Base-by-base conservation (phyloP, 2,888 invertebrate species). In the Bruchidius siliquastri region DNA sequence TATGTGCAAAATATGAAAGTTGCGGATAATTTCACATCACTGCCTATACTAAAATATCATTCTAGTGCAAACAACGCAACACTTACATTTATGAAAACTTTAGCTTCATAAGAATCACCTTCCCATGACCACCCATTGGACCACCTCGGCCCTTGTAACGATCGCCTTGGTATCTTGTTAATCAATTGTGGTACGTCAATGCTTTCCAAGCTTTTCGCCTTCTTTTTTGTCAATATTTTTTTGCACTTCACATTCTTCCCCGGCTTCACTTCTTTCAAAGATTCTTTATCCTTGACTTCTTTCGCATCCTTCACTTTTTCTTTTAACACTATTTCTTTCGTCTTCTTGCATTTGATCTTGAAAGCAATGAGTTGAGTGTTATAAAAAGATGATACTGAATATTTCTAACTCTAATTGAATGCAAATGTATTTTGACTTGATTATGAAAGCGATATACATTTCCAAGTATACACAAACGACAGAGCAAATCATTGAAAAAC, bases 101-200 rank as follows among this genome's bases (percentile, higher is more conserved):
- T 93, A 78, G 93, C 92, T 83, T 95, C 90, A 84, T 92, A 94
- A 49, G 94, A 89, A 79, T 94, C 92, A 71, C 96, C 96, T 83
- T 94, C 93, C 95, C 96, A 97, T 77, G 90, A 91, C 97, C 97
- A 97, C 30, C 96, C 96, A 84, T 97, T 96, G 84, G 94, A 95
- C 95, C 95, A 96, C 81, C 90, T 91, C 67, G 92, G 92, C 80
- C 88, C 80, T 76, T 77, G 83, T 72, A 81, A 77, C 71, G 82
- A 79, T 81, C 81, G 86, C 76, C 84, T 84, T 22, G 84, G 82
- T 72, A 82, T 76, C 77, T 79, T 82, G 20, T 77, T 75, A 21
- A 83, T 76, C 20, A 76, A 75, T 70, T 80, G 79, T 20, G 80
- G 77, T 71, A 81, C 78, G 1, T 49, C 49, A 30, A 78, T 77